Evolutionary conservation across 2,113 vertebrate species (phyloP), one percentile per base, ranked within the genome.

Genomic region (Ploceus nigricollis): DNA sequence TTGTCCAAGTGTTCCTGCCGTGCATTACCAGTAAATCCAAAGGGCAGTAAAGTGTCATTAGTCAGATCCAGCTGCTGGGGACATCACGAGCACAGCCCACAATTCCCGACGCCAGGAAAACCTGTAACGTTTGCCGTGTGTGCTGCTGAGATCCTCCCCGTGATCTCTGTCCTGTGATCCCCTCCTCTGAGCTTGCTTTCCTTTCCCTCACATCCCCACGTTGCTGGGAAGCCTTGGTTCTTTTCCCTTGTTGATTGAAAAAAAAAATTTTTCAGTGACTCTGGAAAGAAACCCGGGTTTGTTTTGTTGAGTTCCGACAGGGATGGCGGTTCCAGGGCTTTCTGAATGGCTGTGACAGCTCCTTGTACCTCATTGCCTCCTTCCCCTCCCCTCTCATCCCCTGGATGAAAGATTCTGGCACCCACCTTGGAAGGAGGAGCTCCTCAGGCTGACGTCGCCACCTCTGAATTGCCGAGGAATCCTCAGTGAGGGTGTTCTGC

Each of bases 401-500:
- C 42, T 58, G 64, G 22, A 57, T 8, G 37, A 39, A 65, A 75
- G 58, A 42, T 56, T 82, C 63, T 50, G 57, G 57, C 66, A 37
- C 82, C 64, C 33, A 40, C 72, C 61, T 83, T 70, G 2, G n/a
- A 53, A 61, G 89, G 54, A 50, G 70, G 85, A 92, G 64, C 37
- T 96, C 91, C 84, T 90, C 6, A 16, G 45, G 37, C 88, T 83
- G 91, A 24, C 4, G 1, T 73, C 48, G 58, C 68, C 28, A 17
- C 22, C 44, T 94, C 75, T 58, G 87, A 72, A 56, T 63, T 66
- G 51, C 94, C 85, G 82, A 89, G 87, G 93, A 91, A 54, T 82
- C 77, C 82, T 88, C 39, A 27, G 76, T 83, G 79, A 94, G 58
- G 53, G 75, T 91, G 60, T 94, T 96, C 94, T 68, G 92, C 93